Base-by-base conservation (phyloP, 2,888 invertebrate genomes). In the Malthinus seriepunctatus region DNA sequence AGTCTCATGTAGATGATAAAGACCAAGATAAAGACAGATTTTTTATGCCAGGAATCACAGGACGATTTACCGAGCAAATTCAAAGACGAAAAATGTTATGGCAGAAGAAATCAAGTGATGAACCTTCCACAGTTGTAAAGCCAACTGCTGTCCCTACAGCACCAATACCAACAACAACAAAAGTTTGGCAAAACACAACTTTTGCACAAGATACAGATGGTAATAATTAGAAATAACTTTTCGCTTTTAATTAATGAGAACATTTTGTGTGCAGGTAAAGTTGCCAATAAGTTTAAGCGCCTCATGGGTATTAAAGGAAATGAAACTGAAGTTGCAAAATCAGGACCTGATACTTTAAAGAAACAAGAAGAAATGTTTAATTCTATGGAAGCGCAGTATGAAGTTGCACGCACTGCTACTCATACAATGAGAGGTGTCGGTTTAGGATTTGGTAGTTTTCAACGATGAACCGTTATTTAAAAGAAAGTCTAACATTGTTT, bases 351-450 rank as follows among this genome's bases (percentile, higher is more conserved):
- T 67, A 85, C 86, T 3, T 79, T 87, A 37, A 87, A 86, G 70
- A 88, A 88, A 68, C 88, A 88, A 69, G 89, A 93, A 71, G 94
- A 95, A 74, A 86, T 97, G 83, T 97, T 97, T 79, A 87, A 86
- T 65, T 90, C 91, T 48, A 91, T 98, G 88, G 97, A 98, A 74
- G 91, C 93, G 67, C 97, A 98, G 77, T 98, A 98, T 75, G 95
- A 97, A 78, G 93, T 95, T 51, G 97, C 97, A 0, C 84, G 97
- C 33, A 92, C 95, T 64, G 91, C 95, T 12, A 98, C 97, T 0
- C 97, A 97, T 80, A 96, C 97, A 8, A 96, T 97, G 85, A 84
- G 97, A 1, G 93, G 93, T 0, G 89, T 93, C 0, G 93, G 93
- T 0, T 81, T 93, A 32, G 93, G 93, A 49, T 93, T 93, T 78